Percentiles rank a stretch among this genome's conserved stretches.
Evolutionary conservation across 2,797 vertebrate genomes (phyloP).

Genomic region (Ptychobarbus kaznakovi): DNA sequence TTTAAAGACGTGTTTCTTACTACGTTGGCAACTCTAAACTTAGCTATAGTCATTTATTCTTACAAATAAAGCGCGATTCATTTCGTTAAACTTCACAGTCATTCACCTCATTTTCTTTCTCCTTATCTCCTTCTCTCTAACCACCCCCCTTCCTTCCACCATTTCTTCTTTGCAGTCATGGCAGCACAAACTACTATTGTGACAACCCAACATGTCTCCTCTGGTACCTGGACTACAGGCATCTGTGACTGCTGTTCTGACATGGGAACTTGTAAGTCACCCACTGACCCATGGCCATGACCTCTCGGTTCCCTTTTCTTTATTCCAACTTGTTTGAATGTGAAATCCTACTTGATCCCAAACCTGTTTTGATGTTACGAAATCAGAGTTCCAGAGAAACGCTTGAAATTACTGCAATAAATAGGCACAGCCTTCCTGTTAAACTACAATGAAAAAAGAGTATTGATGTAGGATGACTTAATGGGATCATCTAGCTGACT

Average conservation of each 20-base stretch:
- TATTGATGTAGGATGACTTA: not conserved
- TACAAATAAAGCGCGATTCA: rapidly evolving
- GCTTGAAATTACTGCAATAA: not conserved
- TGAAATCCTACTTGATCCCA: not conserved
- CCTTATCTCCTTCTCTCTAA: not conserved
- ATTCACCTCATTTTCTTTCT: not conserved
- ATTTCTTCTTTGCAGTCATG: constrained; percentile 43
- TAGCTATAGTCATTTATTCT: too few species aligned
- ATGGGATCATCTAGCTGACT: not conserved
- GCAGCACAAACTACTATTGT: constrained; percentile 55
- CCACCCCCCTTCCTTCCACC: not conserved
- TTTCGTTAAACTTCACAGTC: not conserved
- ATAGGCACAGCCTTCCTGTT: not conserved
- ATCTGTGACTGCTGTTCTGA: constrained; percentile 76
- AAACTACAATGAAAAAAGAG: not conserved
- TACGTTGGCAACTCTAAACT: not conserved
- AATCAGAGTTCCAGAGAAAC: not conserved
- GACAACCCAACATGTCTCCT: constrained; percentile 19
- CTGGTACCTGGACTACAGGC: constrained; percentile 68
- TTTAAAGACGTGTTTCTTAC: too few species aligned
- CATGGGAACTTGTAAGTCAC: constrained; percentile 74
- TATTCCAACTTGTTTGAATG: not conserved
- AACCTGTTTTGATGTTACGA: not conserved
- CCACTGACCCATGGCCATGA: not conserved
- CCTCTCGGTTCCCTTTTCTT: not conserved